phyloP scores from a whole-genome alignment of 2,113 vertebrate genomes.

The Scomber scombrus region DNA sequence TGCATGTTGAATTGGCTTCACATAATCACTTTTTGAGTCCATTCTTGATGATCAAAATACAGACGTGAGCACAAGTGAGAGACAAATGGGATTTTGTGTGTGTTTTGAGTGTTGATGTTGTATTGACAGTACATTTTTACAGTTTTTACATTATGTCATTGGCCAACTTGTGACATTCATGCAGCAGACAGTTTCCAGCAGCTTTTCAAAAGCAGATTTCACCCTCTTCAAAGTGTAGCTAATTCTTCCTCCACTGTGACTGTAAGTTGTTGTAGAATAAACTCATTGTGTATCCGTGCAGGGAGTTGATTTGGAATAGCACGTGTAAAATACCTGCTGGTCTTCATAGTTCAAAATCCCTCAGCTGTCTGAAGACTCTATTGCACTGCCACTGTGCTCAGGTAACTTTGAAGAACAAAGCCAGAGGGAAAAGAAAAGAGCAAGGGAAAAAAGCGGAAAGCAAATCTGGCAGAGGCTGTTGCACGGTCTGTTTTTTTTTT shows the following conservation, averaged over 20 bases:
- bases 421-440: slow-evolving; percentile 73
- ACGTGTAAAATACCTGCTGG: slow-evolving; percentile 59
- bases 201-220: slow-evolving; percentile 24
- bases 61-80: slow-evolving; percentile 2
- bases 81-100: slow-evolving; percentile 49
- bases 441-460: slow-evolving; percentile 67
- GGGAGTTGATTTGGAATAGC: slow-evolving; percentile 5
- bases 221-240: slow-evolving; percentile 11
- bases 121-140: slow-evolving; percentile 42
- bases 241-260: not conserved
- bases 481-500: slow-evolving; percentile 62
- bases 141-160: slow-evolving; percentile 43
- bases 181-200: slow-evolving; percentile 3
- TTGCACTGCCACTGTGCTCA: slow-evolving; percentile 63
- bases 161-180: slow-evolving; percentile 52
- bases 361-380: slow-evolving; percentile 56
- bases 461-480: slow-evolving; percentile 74
- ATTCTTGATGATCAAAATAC: not conserved
- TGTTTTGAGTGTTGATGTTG: slow-evolving; percentile 1
- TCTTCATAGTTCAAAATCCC: slow-evolving; percentile 50
- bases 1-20: slow-evolving; percentile 6
- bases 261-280: slow-evolving; percentile 28
- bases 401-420: slow-evolving; percentile 82
- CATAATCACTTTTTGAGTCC: slow-evolving; percentile 2
- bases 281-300: slow-evolving; percentile 22